Evolutionary conservation across 2,113 vertebrate species (phyloP), one percentile per base, ranked within the genome.

Genomic region (Psettodes erumei): DNA sequence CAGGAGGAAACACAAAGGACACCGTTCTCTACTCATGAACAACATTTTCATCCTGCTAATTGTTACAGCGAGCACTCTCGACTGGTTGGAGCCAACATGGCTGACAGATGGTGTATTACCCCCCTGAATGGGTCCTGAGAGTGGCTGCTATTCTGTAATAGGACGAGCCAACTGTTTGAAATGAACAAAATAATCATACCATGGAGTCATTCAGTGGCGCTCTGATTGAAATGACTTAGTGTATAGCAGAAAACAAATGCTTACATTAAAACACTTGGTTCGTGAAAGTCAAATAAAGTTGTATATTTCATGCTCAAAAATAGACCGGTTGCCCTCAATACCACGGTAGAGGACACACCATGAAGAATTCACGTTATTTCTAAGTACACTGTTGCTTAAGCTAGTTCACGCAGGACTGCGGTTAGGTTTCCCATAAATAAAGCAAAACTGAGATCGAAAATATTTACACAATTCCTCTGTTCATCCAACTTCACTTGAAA

Each of bases 31-130:
- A 54, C 77, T 79, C 51, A 51, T 68, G 56, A 74, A 35, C 66
- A 66, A 65, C 64, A 81, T 58, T 73, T 80, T 79, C 40, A 45
- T 56, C 71, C 51, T 47, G 69, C 55, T 77, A 81, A 78, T 71
- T 84, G 84, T 87, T 77, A 77, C 79, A 40, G 62, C 48, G 70
- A 86, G 77, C 51, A 32, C 86, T 75, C 76, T 83, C 38, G 70
- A 75, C 69, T 67, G 27, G 33, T 86, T 85, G 74, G 63, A 84
- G 77, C 71, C 83, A 77, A 86, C 83, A 71, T 81, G 77, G 73
- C 65, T 68, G 85, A 86, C 90, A 91, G 90, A 88, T 89, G 90
- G 88, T 50, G 27, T 50, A 75, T 88, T 77, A 74, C 48, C 72
- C 59, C n/a, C 71, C 65, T 81, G 30, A 65, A 82, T 75, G 84